A percentile compares a stretch with the other conserved stretches of the same genome.
These are phyloP conservation scores for Caenorhabditis inopinata DNA, from an alignment of 1,140 invertebrate species.

Conservation along the genomic window DNA sequence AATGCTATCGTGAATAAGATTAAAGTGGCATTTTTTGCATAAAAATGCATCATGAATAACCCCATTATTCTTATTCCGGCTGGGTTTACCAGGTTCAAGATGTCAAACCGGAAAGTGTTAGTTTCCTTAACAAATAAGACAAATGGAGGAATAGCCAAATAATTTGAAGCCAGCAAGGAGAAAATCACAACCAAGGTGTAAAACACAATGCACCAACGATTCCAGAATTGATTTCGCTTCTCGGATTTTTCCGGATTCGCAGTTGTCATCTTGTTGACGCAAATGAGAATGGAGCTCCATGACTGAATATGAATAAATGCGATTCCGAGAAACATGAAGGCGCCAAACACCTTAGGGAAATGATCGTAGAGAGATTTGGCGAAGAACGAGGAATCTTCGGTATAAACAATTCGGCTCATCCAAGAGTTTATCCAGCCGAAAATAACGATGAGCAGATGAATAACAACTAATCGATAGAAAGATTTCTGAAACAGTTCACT, in stretches of 20 bases:
- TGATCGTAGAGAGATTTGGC: neutral
- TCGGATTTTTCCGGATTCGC: neutral
- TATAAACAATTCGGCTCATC: neutral
- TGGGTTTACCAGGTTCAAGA: neutral
- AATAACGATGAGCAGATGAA: neutral
- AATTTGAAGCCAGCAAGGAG: neutral
- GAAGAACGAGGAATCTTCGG: neutral
- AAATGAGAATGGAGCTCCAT: neutral
- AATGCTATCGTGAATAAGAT: no score
- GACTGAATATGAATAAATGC: neutral
- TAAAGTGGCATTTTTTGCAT: no score
- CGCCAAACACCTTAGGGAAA: neutral
- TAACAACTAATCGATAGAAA: neutral
- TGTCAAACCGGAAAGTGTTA: neutral
- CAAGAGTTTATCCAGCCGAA: neutral
- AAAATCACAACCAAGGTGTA: neutral
- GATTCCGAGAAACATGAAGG: neutral
- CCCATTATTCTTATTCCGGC: no score
- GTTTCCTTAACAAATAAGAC: neutral
- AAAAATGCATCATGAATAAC: no score
- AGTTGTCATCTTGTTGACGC: neutral
- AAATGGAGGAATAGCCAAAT: neutral
- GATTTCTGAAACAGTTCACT: neutral
- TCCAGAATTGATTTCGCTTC: neutral
- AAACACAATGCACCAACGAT: neutral